Evolutionary conservation across 2,888 invertebrate species (phyloP), one percentile per base, ranked within the genome.

Genomic region (Orchestes rusci): DNA sequence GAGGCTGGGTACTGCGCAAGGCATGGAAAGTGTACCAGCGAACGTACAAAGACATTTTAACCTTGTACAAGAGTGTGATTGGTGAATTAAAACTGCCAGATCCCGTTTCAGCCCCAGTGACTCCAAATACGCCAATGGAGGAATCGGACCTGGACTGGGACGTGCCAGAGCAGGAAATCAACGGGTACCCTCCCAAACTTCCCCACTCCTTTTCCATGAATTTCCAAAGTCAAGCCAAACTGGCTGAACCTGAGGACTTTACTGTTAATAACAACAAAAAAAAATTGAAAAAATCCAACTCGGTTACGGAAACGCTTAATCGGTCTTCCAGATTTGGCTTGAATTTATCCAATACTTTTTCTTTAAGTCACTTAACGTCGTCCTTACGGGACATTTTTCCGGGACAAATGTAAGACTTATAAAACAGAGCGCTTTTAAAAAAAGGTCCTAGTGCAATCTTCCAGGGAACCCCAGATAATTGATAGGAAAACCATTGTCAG

Each of bases 21-120:
- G 79, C 82, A 0, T 83, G 81, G 80, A 78, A 79, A 59, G 72
- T 79, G 42, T 83, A 83, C 59, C 78, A 80, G 53, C 74, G 73
- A 54, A 70, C 77, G 2, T 78, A 80, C 59, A 70, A 69, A 35
- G 76, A 79, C 55, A 72, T 80, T 52, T 64, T 71, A 15, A 64
- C 68, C 13, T 57, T 80, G 7, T 75, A 79, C 54, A 70, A 71
- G 36, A 67, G 69, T 27, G 66, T 68, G 27, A 70, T 73, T 43
- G 73, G 73, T 18, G 58, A 61, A 28, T 44, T 54, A 4, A 42
- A 50, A 3, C 34, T 56, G 18, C 54, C 54, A 45, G 49, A 50
- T 42, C 49, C 49, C 2, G 32, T 46, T 15, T n/a, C 27, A 27
- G 36, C 39, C 23, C 42, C 45, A 10, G 3, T 29, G 20, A 32